Evolutionary conservation across 2,113 vertebrate genomes (phyloP), one percentile per base, ranked within the genome.

Genomic region (Psilopogon haemacephalus): DNA sequence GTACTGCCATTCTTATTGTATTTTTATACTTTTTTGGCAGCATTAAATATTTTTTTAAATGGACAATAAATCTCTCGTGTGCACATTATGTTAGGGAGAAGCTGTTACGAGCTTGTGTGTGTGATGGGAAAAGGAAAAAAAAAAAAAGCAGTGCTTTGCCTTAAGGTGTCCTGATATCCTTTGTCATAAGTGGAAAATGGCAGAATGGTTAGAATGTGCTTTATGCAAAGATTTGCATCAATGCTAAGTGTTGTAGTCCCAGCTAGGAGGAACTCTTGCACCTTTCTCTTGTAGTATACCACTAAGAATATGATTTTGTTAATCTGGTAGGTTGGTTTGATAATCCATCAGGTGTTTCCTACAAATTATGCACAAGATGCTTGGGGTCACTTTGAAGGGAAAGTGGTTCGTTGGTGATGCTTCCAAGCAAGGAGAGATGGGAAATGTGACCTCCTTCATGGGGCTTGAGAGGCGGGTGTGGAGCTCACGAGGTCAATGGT

Each of bases 31-130:
- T 95, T 95, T 95, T 97, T 97, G 98, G 98, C 98, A 98, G 98
- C 98, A 98, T 98, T 98, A 98, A 98, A 98, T 98, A 98, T 98
- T 98, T 98, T 98, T 97, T 98, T 97, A 97, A 98, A 97, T 92
- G 52, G 96, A 96, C 50, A 32, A 86, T 52, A 20, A 20, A 89
- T 54, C 96, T 96, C 94, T 93, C 96, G 95, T 97, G 95, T 97
- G 95, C 93, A 9, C 95, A 15, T 97, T 97, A n/a, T 95, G 80
- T 96, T 89, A 96, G 91, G 79, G 82, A 95, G 80, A 87, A 91
- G 60, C 44, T 84, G 35, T 72, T 93, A 42, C 40, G 84, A 55
- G 67, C 14, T 55, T 54, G 64, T 86, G 54, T 58, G 64, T 12
- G n/a, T n/a, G n/a, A n/a, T n/a, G n/a, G n/a, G n/a, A n/a, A n/a